phyloP scores from a whole-genome alignment of 2,113 vertebrate species.

The Lamprotornis superbus region DNA sequence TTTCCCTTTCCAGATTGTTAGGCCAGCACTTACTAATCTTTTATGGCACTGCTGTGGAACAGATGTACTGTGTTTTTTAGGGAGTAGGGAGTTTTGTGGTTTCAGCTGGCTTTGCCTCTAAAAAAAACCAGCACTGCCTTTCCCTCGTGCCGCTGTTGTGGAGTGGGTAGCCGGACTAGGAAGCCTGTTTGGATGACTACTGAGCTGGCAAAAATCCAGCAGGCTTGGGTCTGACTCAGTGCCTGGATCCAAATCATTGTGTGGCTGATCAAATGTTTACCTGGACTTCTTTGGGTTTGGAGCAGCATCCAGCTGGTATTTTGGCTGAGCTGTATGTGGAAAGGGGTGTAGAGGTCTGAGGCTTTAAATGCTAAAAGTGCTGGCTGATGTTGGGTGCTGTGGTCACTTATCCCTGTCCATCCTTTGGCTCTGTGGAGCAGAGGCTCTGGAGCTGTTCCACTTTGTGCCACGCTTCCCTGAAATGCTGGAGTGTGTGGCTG shows the following conservation, averaged over 20 bases:
- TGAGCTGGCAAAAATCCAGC: not conserved
- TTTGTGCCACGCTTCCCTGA: not conserved
- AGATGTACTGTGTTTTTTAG: not conserved
- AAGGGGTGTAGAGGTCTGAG: not conserved
- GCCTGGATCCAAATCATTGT: not conserved
- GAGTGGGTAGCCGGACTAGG: not conserved
- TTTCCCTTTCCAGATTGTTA: slow-evolving; percentile 46
- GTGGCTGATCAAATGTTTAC: not conserved
- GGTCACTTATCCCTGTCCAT: not conserved
- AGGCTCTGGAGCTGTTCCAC: not conserved
- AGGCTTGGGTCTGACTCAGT: not conserved
- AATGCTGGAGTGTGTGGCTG: accelerated
- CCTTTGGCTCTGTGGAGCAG: accelerated
- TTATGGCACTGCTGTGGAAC: not conserved
- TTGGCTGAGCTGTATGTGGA: not conserved
- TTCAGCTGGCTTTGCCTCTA: not conserved
- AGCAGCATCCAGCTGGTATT: not conserved
- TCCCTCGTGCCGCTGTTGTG: accelerated
- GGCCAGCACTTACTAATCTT: slow-evolving; percentile 14
- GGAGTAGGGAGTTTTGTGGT: not conserved
- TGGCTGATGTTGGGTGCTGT: not conserved
- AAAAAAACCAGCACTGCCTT: not conserved
- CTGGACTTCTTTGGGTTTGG: not conserved
- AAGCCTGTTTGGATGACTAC: not conserved
- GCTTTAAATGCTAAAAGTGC: not conserved